These are phyloP conservation scores for Enteromius viviparus DNA, from an alignment of 2,797 vertebrate genomes.

Conservation along the genomic window DNA sequence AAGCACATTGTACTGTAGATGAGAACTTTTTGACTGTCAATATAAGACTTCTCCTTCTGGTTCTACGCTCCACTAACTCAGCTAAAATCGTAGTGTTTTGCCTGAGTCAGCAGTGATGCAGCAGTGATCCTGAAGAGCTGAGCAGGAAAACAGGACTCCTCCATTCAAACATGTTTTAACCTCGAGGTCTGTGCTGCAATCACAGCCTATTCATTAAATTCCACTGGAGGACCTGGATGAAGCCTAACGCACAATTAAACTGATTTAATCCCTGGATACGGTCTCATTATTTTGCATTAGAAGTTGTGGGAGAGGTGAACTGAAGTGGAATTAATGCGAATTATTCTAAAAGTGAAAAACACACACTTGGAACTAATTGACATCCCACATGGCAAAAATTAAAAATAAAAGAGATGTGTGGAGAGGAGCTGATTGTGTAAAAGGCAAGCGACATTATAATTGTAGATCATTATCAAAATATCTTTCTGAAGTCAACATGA, in stretches of 20 bases:
- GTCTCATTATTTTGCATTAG: conserved; percentile 56
- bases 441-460: conserved; percentile 26
- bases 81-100: not conserved
- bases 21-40: not conserved
- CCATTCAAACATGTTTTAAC: conserved; percentile 41
- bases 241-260: conserved; percentile 51
- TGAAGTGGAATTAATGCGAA: conserved; percentile 45
- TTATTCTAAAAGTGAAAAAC: conserved; percentile 45
- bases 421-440: conserved; percentile 4
- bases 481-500: not conserved
- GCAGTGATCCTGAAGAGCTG: not conserved
- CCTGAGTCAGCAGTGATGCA: not conserved
- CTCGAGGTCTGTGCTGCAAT: conserved; percentile 48
- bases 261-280: conserved; percentile 55
- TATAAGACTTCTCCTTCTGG: not conserved
- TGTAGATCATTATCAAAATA: conserved; percentile 11
- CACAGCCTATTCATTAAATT: conserved; percentile 46
- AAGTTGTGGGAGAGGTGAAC: conserved; percentile 34
- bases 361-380: conserved; percentile 39
- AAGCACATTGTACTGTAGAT: not conserved
- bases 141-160: conserved; percentile 26
- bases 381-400: conserved; percentile 32
- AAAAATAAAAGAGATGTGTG: conserved; percentile 24
- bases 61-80: not conserved
- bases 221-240: conserved; percentile 35